These are phyloP conservation scores for Crenuchus spilurus DNA, from an alignment of 2,797 vertebrate species.

Conservation along the genomic window DNA sequence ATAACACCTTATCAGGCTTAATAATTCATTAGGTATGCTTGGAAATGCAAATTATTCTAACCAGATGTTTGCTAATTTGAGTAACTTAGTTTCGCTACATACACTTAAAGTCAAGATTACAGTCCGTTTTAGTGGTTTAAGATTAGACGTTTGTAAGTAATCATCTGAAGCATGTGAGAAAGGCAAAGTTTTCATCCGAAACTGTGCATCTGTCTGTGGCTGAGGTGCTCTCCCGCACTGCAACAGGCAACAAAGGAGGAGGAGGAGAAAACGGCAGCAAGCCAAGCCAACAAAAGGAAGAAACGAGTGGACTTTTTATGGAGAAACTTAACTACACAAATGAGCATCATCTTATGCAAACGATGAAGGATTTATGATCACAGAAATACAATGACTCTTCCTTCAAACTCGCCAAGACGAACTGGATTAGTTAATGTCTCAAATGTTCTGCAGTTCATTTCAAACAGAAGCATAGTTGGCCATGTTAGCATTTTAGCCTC, in stretches of 20 bases:
- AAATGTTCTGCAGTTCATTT: background rate
- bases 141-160: too few relatives aligned
- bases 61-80: too few relatives aligned
- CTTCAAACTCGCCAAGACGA: background rate
- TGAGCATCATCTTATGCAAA: background rate
- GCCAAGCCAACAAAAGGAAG: slow-evolving; percentile 52
- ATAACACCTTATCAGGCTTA: too few relatives aligned
- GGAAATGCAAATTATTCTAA: too few relatives aligned
- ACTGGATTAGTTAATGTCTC: background rate
- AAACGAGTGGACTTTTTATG: slow-evolving; percentile 14
- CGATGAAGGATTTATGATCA: background rate
- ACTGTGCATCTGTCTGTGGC: slow-evolving; percentile 71
- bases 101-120: too few relatives aligned
- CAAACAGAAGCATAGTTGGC: background rate
- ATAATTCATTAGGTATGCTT: too few relatives aligned
- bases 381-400: background rate
- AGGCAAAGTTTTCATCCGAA: too few relatives aligned
- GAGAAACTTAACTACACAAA: slow-evolving; percentile 1
- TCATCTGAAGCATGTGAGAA: too few relatives aligned
- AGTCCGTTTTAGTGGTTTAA: too few relatives aligned
- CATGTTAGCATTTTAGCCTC: background rate
- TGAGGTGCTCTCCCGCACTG: slow-evolving; percentile 74
- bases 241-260: slow-evolving; percentile 85
- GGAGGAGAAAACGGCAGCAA: slow-evolving; percentile 68
- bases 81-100: too few relatives aligned